Percentiles rank a stretch among this genome's conserved stretches.
Evolutionary conservation across 64 coral and sea anemone species (phyloP).

Genomic region (Dendrophyllia cribrosa): DNA sequence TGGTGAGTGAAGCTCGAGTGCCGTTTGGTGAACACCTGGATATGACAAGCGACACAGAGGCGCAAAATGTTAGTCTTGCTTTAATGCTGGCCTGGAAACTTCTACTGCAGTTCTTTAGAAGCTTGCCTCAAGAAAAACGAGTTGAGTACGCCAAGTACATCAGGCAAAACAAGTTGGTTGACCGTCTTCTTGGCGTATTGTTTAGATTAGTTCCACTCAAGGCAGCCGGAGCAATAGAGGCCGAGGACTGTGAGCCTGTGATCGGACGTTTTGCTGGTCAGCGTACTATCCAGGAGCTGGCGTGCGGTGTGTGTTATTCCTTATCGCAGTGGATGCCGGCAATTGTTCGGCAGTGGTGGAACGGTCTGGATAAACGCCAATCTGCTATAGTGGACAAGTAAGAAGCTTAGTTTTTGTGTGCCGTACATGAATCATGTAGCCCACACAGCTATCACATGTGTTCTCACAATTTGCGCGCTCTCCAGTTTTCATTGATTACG

Average conservation of each 20-base stretch:
- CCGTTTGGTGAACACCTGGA: conserved; percentile 86
- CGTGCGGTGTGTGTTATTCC: conserved; percentile 67
- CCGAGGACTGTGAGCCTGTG: conserved; percentile 42
- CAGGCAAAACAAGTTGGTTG: conserved; percentile 73
- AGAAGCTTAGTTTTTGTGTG: neutral
- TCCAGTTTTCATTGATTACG: too few relatives aligned
- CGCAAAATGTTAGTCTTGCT: conserved; percentile 61
- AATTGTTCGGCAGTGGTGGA: conserved; percentile 97
- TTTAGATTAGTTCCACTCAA: conserved; percentile 89
- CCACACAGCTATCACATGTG: too few relatives aligned
- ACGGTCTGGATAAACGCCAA: conserved; percentile 86
- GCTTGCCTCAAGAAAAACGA: conserved; percentile 66
- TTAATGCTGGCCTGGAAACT: conserved; percentile 79
- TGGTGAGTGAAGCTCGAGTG: conserved; percentile 76
- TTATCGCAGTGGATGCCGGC: conserved; percentile 96
- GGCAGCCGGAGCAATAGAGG: neutral
- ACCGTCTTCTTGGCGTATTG: conserved; percentile 74
- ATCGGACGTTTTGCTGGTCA: conserved; percentile 57
- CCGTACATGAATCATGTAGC: too few relatives aligned
- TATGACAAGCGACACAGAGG: conserved; percentile 70
- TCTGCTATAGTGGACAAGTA: conserved; percentile 92
- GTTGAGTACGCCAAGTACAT: conserved; percentile 86
- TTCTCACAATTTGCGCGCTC: too few relatives aligned
- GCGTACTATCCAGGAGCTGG: conserved; percentile 74
- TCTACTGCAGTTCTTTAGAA: conserved; percentile 73